Conservation (phyloP, 2,888 invertebrate genomes). For the Nomada fabriciana region DNA sequence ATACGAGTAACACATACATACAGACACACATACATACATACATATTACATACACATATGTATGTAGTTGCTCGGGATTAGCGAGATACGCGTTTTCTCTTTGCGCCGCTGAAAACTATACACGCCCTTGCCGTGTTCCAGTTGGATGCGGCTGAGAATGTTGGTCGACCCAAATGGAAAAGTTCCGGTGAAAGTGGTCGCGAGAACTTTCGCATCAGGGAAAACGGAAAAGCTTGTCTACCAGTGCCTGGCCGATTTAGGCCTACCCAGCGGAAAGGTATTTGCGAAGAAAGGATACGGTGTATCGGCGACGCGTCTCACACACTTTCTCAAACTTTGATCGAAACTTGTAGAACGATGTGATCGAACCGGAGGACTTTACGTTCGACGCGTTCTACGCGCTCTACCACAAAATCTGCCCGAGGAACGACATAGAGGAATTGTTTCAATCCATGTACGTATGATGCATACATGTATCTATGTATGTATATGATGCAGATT, state of each 20-base stretch:
- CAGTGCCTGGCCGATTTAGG: constrained; percentile 97
- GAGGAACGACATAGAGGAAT: constrained; percentile 98
- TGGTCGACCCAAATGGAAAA: constrained; percentile 96
- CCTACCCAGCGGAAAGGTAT: constrained; percentile 94
- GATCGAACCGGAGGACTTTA: constrained; percentile 97
- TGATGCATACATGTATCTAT: background rate
- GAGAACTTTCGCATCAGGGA: constrained; percentile 99
- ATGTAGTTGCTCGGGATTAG: no score
- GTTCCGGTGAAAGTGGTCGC: constrained; percentile 99
- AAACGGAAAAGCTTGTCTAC: constrained; percentile 99
- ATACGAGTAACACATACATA: no score
- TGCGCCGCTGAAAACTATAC: background rate
- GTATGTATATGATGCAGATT: no score
- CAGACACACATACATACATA: no score
- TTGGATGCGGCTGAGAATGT: constrained; percentile 99
- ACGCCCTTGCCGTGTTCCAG: constrained; percentile 86
- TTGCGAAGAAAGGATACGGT: background rate
- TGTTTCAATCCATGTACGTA: constrained; percentile 97
- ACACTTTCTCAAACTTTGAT: constrained; percentile 20
- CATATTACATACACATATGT: background rate
- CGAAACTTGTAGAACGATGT: constrained; percentile 90
- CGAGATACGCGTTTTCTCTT: constrained; percentile 39
- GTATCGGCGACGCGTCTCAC: background rate
- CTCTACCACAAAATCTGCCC: constrained; percentile 99
- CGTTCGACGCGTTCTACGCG: constrained; percentile 99